Conservation (phyloP, 2,113 vertebrate species). For the Alligator sinensis region DNA sequence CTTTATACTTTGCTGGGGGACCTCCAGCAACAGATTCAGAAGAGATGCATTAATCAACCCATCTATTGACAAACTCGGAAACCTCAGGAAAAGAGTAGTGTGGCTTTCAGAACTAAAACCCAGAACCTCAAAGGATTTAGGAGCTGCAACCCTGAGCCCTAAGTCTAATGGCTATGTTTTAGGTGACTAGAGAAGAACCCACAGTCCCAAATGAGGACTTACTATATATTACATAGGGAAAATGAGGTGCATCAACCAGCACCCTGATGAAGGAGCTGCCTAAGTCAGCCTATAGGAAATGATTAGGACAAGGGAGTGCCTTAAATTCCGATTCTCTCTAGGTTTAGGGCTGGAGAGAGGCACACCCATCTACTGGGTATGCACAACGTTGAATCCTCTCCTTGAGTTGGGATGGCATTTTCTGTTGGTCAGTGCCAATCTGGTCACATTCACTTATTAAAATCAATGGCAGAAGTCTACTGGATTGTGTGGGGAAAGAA, state of each 20-base stretch:
- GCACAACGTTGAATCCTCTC: neutral
- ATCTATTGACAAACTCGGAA: neutral
- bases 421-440: neutral
- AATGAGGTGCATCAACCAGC: neutral
- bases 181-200: neutral
- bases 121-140: neutral
- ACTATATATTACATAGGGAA: no score
- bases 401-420: neutral
- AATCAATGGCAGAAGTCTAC: neutral
- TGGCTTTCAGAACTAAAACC: neutral
- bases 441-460: neutral
- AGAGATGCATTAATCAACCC: neutral
- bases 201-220: no score
- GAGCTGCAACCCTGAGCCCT: neutral
- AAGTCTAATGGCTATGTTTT: neutral
- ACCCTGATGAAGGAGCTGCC: neutral
- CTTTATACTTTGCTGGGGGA: neutral
- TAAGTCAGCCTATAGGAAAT: neutral
- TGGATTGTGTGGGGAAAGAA: neutral
- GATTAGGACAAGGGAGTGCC: neutral
- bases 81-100: neutral
- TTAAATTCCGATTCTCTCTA: neutral
- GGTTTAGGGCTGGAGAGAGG: neutral
- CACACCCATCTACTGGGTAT: neutral
- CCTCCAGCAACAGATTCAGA: neutral